Evolutionary conservation across 2,888 invertebrate species (phyloP), one percentile per base, ranked within the genome.

Genomic region (Caenorhabditis drosophilae): DNA sequence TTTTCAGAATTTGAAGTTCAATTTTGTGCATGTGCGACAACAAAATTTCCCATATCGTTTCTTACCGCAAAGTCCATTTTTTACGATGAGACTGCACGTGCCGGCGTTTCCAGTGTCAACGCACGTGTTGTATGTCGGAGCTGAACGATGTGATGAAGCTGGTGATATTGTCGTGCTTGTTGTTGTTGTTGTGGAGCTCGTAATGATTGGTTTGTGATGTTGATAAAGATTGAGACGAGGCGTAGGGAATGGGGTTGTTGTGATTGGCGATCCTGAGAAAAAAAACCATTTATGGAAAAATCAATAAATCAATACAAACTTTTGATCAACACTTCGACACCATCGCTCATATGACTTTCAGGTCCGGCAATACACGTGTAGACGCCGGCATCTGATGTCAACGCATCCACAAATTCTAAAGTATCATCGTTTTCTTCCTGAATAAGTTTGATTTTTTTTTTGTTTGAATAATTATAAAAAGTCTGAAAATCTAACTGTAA

Each of bases 1-100:
- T n/a, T n/a, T 9, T 31, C 16, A 36, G n/a, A 36, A 36, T n/a
- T 55, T 61, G n/a, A 41, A 42, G 22, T 46, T 38, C 7, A 49
- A 20, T 25, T 42, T n/a, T 31, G 57, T 54, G 59, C 81, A 81
- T 12, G 78, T 78, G 23, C 57, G 44, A 52, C 81, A 81, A 67
- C 81, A 81, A 71, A 67, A 73, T 7, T 66, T 61, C n/a, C 75
- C 76, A 54, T 78, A 82, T 25, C 81, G 66, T 48, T 75, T 63
- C 53, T 75, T 79, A 22, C 45, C 46, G 56, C 82, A 82, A 16
- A 82, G 67, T 2, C 73, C 71, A 36, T 67, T 72, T 51, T 68
- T 67, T 22, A 73, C 64, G 46, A 80, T 68, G 48, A 79, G 40
- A 9, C 54, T 48, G 48, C 79, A 79, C 4, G 73, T 78, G 20